Conservation (phyloP, 2,113 vertebrate genomes). For the Steatornis caripensis region DNA sequence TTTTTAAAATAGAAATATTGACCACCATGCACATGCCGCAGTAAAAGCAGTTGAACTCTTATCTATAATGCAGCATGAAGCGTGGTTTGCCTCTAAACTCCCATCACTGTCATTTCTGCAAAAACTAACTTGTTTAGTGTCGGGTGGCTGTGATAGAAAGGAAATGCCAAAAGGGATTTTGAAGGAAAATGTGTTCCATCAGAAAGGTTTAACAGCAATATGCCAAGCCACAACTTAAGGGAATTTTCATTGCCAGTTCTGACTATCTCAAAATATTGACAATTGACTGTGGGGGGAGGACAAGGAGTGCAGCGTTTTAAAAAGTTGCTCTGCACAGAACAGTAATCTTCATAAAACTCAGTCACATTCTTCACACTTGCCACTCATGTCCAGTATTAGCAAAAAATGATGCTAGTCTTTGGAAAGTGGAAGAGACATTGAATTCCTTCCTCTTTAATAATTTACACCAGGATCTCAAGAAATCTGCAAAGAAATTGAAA, state of each 20-base stretch:
- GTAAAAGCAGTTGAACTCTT: background rate
- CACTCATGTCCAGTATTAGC: background rate
- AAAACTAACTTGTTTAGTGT: background rate
- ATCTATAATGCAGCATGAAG: background rate
- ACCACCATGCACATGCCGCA: background rate
- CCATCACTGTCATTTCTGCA: background rate
- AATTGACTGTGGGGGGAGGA: background rate
- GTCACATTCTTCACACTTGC: background rate
- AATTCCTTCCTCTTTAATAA: background rate
- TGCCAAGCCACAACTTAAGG: background rate
- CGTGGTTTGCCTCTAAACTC: background rate
- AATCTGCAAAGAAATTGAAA: conserved; percentile 7
- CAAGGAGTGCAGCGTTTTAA: background rate
- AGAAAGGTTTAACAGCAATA: background rate
- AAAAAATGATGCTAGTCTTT: background rate
- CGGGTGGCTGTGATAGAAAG: background rate
- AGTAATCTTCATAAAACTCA: background rate
- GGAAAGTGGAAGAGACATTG: background rate
- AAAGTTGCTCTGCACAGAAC: background rate
- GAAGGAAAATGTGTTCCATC: background rate
- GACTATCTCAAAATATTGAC: background rate
- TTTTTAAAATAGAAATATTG: background rate
- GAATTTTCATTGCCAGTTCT: background rate
- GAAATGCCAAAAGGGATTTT: background rate
- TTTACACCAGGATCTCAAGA: background rate